Base-by-base conservation (phyloP, 2,797 vertebrate genomes). In the Crax fasciolata region DNA sequence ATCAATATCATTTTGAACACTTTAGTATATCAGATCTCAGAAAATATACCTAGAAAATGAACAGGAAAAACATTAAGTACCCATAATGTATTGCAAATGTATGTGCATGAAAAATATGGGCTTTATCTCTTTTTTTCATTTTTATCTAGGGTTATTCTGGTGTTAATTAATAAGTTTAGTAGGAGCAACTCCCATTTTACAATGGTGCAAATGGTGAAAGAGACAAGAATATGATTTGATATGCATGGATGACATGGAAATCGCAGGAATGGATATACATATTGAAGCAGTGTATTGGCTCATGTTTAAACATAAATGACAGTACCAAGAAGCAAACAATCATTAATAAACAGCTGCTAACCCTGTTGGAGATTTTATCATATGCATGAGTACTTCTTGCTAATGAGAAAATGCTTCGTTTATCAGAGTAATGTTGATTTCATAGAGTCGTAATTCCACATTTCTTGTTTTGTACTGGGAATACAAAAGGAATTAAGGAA, bases 321-420 rank as follows among this genome's bases (percentile, higher is more conserved):
- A 68, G 57, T 90, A 90, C 95, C 93, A 94, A 96, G 85, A 97
- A 93, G 91, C 71, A 97, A 96, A 94, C 62, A 96, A 73, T 89
- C 92, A 95, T 97, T 97, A 97, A 95, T 73, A 93, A 97, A 94
- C 93, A 97, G 92, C 89, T 93, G 96, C 87, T 94, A 95, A 96
- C 89, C 24, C 93, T 87, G 80, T 19, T 95, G 90, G 90, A 92
- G 83, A 96, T 96, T 92, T 92, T 96, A 89, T 89, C 96, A 81
- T 94, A 95, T 92, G 86, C 93, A 93, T 89, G 80, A 93, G 66
- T 97, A 96, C 70, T 89, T 95, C 75, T 96, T 89, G 89, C 94
- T 97, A 97, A 98, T 96, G 95, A 96, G 93, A 94, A 97, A 96
- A 95, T 84, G 79, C 75, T 94, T 95, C 63, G 3, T 78, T 97